Evolutionary conservation across 2,888 invertebrate genomes (phyloP).

Genomic region (Tachina lurida): DNA sequence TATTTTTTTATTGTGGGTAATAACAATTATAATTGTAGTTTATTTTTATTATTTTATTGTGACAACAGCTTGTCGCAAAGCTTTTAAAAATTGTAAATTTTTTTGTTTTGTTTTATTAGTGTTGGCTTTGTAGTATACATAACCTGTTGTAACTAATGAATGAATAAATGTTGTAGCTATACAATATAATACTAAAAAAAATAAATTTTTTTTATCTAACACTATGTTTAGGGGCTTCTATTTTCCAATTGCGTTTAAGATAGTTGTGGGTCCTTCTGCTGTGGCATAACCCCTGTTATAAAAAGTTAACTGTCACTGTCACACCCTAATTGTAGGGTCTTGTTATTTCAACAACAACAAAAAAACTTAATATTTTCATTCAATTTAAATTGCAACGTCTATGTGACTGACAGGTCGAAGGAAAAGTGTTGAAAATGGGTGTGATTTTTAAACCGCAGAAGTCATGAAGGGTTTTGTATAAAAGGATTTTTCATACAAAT

Average conservation of each 20-base stretch:
- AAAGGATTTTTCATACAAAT: slow-evolving; percentile 13
- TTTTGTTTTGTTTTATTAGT: slow-evolving; percentile 14
- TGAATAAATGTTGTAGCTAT: neutral
- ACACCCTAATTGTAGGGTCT: slow-evolving; percentile 62
- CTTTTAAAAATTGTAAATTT: slow-evolving; percentile 54
- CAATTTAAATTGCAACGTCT: slow-evolving; percentile 42
- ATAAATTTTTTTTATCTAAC: neutral
- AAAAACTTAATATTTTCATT: slow-evolving; percentile 44
- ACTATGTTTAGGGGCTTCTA: neutral
- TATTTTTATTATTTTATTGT: slow-evolving; percentile 60
- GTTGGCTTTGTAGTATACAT: slow-evolving; percentile 14
- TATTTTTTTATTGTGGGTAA: slow-evolving; percentile 55
- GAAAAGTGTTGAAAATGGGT: slow-evolving; percentile 63
- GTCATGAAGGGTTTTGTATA: neutral
- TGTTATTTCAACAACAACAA: slow-evolving; percentile 52
- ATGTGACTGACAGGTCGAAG: slow-evolving; percentile 35
- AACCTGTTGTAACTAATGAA: slow-evolving; percentile 47
- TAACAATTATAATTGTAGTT: slow-evolving; percentile 58
- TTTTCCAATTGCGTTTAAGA: neutral
- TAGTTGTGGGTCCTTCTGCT: neutral
- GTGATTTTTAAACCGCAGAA: slow-evolving; percentile 47
- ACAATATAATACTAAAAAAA: slow-evolving; percentile 16
- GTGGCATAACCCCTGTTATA: neutral
- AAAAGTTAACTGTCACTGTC: slow-evolving; percentile 42
- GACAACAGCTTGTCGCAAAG: slow-evolving; percentile 64